Conservation (phyloP, 2,888 invertebrate genomes). For the Meandrusa payeni region DNA sequence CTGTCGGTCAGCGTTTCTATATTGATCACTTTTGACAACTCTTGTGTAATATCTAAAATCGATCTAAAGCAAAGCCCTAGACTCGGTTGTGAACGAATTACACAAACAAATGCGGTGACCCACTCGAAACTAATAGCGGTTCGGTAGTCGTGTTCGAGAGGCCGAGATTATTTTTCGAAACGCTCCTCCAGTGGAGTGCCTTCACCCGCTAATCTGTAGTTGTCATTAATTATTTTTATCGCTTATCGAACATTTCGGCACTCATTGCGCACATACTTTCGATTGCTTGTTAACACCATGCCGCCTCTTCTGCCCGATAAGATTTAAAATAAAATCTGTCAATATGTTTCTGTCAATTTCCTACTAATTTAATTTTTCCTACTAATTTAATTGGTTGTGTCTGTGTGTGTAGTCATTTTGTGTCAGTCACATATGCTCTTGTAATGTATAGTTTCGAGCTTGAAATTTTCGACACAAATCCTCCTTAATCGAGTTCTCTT, state of each 20-base stretch:
- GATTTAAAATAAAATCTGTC: conserved; percentile 14
- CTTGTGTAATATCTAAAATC: conserved; percentile 28
- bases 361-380: background rate
- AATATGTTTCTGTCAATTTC: background rate
- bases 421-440: too few species aligned
- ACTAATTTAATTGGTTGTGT: too few species aligned
- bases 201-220: conserved; percentile 71
- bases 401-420: too few species aligned
- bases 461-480: too few species aligned
- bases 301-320: conserved; percentile 29
- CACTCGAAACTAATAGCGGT: conserved; percentile 72
- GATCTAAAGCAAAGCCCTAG: conserved; percentile 28
- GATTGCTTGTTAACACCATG: conserved; percentile 47
- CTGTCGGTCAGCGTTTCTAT: too few species aligned
- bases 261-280: conserved; percentile 52
- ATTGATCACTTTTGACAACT: too few species aligned
- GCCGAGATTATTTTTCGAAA: conserved; percentile 77
- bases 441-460: too few species aligned
- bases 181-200: conserved; percentile 77
- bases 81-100: conserved; percentile 41
- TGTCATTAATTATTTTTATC: conserved; percentile 80
- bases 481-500: too few species aligned
- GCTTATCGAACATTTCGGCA: conserved; percentile 75
- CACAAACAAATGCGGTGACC: conserved; percentile 65
- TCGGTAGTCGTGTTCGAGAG: conserved; percentile 69